Conservation (phyloP, 2,113 vertebrate genomes). For the Lampris incognitus region DNA sequence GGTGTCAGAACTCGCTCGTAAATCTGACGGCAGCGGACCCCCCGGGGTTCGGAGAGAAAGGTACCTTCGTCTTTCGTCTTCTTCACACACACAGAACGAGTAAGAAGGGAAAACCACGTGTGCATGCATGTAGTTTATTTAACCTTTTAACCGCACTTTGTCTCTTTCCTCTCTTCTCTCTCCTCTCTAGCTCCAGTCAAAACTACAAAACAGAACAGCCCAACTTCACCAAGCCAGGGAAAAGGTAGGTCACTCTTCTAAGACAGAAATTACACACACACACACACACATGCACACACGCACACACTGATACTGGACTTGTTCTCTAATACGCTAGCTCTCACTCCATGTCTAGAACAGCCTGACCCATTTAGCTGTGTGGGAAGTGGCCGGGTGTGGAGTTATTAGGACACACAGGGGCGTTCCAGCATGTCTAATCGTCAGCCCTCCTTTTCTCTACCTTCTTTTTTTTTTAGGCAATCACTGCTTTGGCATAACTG, state of each 20-base stretch:
- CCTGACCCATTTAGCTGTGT: slow-evolving; percentile 72
- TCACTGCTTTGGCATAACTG: slow-evolving; percentile 62
- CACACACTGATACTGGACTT: slow-evolving; percentile 27
- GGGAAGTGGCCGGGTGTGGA: slow-evolving; percentile 39
- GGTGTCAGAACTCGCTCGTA: too few relatives aligned
- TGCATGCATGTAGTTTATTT: too few relatives aligned
- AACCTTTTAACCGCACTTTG: too few relatives aligned
- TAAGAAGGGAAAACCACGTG: too few relatives aligned
- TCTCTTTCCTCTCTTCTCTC: neutral
- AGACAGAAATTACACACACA: slow-evolving; percentile 29
- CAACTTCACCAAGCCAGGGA: slow-evolving; percentile 83
- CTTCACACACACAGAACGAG: too few relatives aligned
- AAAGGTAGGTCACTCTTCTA: slow-evolving; percentile 81
- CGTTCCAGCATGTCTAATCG: slow-evolving; percentile 49
- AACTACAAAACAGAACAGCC: slow-evolving; percentile 81
- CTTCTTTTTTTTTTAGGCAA: slow-evolving; percentile 51
- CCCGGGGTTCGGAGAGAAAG: too few relatives aligned
- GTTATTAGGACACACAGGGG: slow-evolving; percentile 67
- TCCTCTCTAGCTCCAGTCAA: slow-evolving; percentile 83
- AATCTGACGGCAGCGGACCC: too few relatives aligned
- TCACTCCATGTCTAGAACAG: slow-evolving; percentile 64
- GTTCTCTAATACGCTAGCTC: slow-evolving; percentile 41
- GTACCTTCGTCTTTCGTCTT: too few relatives aligned
- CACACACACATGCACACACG: neutral
- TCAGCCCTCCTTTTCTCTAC: slow-evolving; percentile 34